phyloP scores from a whole-genome alignment of 2,888 invertebrate genomes.

The Agrotis segetum region DNA sequence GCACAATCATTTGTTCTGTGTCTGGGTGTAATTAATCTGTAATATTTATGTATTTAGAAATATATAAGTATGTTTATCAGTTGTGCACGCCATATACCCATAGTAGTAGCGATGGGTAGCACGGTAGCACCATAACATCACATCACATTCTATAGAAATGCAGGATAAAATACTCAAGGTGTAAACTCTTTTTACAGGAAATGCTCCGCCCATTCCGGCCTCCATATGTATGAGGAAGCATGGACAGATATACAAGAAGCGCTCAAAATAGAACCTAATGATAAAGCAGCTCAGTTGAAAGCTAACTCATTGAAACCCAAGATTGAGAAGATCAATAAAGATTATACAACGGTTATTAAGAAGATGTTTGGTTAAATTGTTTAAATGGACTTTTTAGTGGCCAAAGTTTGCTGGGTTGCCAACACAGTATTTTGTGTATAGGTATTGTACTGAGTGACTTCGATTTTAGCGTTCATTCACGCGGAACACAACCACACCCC shows the following conservation, averaged over 20 bases:
- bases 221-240: constrained; percentile 93
- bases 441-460: not conserved
- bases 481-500: no score
- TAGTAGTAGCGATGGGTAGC: no score
- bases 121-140: no score
- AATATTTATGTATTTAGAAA: no score
- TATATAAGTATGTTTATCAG: no score
- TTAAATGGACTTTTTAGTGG: not conserved
- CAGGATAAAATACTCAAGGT: not conserved
- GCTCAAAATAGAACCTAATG: constrained; percentile 92
- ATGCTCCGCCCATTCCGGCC: constrained; percentile 92
- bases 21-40: no score
- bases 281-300: constrained; percentile 92
- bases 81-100: no score
- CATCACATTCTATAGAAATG: no score
- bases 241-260: constrained; percentile 90
- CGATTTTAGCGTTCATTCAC: not conserved
- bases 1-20: no score
- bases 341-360: constrained; percentile 91
- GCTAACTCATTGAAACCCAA: constrained; percentile 89
- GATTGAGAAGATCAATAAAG: constrained; percentile 91
- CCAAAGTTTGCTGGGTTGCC: constrained; percentile 11
- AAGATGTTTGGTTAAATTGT: constrained; percentile 86
- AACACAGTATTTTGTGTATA: not conserved
- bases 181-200: constrained; percentile 92